Conservation (phyloP, 2,888 invertebrate species). For the Eretmocerus hayati region DNA sequence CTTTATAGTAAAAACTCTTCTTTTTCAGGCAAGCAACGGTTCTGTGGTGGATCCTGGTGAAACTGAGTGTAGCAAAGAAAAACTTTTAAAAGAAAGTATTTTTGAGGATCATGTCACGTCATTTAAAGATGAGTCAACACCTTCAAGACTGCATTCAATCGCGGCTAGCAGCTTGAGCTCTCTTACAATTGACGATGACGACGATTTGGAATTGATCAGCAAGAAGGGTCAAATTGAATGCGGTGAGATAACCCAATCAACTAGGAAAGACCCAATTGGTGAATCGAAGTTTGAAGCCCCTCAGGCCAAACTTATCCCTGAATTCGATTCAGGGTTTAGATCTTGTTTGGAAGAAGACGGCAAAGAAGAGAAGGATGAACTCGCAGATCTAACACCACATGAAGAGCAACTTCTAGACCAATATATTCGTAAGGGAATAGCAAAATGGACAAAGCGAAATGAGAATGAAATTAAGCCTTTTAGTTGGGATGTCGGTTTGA, state of each 20-base stretch:
- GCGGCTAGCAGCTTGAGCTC: conserved; percentile 81
- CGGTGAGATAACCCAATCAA: not conserved
- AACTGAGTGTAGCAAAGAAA: conserved; percentile 6
- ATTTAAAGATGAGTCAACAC: conserved; percentile 83
- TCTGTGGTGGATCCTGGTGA: not conserved
- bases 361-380: conserved; percentile 46
- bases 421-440: conserved; percentile 61
- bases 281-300: conserved; percentile 1
- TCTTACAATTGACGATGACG: conserved; percentile 73
- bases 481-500: conserved; percentile 16
- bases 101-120: conserved; percentile 72
- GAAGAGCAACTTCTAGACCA: conserved; percentile 56
- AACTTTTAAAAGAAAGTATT: conserved; percentile 48
- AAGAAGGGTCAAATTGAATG: conserved; percentile 9
- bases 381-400: conserved; percentile 43
- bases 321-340: not conserved
- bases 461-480: conserved; percentile 16
- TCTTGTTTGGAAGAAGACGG: conserved; percentile 4
- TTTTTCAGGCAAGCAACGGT: conserved; percentile 7
- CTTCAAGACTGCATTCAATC: conserved; percentile 66
- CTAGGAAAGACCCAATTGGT: conserved; percentile 8
- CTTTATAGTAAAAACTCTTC: too few species aligned
- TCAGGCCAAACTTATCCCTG: not conserved
- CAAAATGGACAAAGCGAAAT: conserved; percentile 41
- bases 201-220: conserved; percentile 14